phyloP scores from a whole-genome alignment of 2,888 invertebrate genomes.

The Nasonia oneida region DNA sequence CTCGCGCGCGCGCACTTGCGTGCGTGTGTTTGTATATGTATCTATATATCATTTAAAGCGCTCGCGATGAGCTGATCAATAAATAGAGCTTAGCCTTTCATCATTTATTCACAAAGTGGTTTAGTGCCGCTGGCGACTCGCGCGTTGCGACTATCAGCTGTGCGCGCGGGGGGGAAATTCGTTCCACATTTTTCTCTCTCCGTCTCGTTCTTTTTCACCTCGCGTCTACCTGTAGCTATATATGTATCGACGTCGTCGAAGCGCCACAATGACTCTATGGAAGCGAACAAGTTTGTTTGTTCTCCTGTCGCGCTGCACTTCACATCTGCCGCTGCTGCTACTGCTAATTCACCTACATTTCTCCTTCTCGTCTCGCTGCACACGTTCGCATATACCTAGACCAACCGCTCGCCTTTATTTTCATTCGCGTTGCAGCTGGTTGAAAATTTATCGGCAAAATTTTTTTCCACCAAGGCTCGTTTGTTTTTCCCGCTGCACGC shows the following conservation, averaged over 20 bases:
- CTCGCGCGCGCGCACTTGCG: neutral
- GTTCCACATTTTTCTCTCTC: constrained; percentile 11
- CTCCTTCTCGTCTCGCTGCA: neutral
- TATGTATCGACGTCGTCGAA: neutral
- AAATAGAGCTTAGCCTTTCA: constrained; percentile 23
- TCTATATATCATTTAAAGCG: neutral
- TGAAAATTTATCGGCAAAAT: neutral
- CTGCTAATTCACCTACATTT: constrained; percentile 38
- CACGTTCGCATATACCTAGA: too few species aligned
- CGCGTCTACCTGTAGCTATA: neutral
- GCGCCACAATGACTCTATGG: constrained; percentile 2
- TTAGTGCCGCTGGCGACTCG: neutral
- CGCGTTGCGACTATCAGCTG: neutral
- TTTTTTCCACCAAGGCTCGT: neutral
- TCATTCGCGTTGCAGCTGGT: neutral
- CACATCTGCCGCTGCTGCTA: neutral
- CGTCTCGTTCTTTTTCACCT: neutral
- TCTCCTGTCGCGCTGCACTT: neutral
- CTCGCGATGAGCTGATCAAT: constrained; percentile 27
- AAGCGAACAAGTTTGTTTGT: constrained; percentile 26
- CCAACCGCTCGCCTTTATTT: neutral
- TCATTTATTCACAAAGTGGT: constrained; percentile 42
- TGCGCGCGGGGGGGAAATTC: neutral
- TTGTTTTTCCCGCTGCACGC: neutral
- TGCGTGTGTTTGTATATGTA: neutral